Evolutionary conservation across 2,888 invertebrate genomes (phyloP).

Genomic region (Anthrax anthrax): DNA sequence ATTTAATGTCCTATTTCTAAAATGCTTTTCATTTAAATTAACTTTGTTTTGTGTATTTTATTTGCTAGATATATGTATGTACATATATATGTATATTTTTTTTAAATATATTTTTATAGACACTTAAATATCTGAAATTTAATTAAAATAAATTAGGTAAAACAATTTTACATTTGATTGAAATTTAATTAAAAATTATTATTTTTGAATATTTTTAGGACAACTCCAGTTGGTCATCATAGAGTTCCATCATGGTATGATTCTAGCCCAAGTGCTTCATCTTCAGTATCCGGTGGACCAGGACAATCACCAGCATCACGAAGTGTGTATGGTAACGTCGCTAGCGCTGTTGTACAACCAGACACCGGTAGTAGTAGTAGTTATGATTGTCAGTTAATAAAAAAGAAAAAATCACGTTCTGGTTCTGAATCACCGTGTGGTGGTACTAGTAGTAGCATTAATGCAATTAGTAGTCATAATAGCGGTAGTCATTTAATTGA

Average conservation of each 20-base stretch:
- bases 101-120: too few relatives aligned
- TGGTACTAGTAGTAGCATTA: slow-evolving; percentile 22
- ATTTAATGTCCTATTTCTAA: too few relatives aligned
- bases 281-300: slow-evolving; percentile 15
- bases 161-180: too few relatives aligned
- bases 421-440: slow-evolving; percentile 37
- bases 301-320: slow-evolving; percentile 16
- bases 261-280: slow-evolving; percentile 26
- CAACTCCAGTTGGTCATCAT: slow-evolving; percentile 21
- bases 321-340: slow-evolving; percentile 27
- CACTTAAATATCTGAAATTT: too few relatives aligned
- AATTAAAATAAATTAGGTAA: too few relatives aligned
- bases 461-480: slow-evolving; percentile 28
- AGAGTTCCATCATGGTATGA: slow-evolving; percentile 36
- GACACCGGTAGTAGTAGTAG: slow-evolving; percentile 17
- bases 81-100: too few relatives aligned
- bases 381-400: slow-evolving; percentile 19
- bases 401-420: slow-evolving; percentile 36
- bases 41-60: too few relatives aligned
- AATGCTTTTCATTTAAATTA: too few relatives aligned
- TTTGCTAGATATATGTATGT: too few relatives aligned
- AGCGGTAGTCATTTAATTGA: slow-evolving; percentile 17
- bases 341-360: slow-evolving; percentile 21
- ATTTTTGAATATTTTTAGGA: slow-evolving; percentile 14
- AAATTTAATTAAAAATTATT: not conserved